Conservation (phyloP, 1,140 invertebrate species). For the Chionoecetes opilio region DNA sequence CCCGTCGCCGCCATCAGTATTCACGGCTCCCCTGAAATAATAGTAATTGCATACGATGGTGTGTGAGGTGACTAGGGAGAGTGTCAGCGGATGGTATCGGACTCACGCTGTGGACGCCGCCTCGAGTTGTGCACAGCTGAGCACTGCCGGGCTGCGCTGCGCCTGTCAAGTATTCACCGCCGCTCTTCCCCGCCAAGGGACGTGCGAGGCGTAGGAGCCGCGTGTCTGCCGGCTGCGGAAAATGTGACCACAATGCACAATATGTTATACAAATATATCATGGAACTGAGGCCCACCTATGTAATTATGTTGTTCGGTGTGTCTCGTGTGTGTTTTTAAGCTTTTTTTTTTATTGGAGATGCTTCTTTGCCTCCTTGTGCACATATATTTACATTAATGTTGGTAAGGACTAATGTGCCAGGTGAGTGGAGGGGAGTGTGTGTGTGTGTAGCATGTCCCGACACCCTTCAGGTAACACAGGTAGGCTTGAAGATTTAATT, state of each 20-base stretch:
- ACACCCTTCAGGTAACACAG: neutral
- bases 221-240: too few species aligned
- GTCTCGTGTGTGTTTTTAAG: too few species aligned
- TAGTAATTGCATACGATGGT: slow-evolving; percentile 9
- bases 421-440: neutral
- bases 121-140: neutral
- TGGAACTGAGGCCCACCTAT: too few species aligned
- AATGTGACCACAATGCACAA: too few species aligned
- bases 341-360: too few species aligned
- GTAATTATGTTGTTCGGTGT: too few species aligned
- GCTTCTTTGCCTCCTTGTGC: too few species aligned
- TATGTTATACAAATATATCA: too few species aligned
- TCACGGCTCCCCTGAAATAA: neutral
- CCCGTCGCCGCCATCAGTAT: neutral
- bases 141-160: neutral
- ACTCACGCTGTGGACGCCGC: neutral
- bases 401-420: too few species aligned
- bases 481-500: neutral
- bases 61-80: neutral
- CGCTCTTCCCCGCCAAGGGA: neutral
- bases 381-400: too few species aligned
- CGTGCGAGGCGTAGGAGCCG: too few species aligned
- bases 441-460: neutral
- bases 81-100: slow-evolving; percentile 14
- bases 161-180: neutral